Evolutionary conservation across 2,797 vertebrate species (phyloP).

Genomic region (Pteronotus mesoamericanus): DNA sequence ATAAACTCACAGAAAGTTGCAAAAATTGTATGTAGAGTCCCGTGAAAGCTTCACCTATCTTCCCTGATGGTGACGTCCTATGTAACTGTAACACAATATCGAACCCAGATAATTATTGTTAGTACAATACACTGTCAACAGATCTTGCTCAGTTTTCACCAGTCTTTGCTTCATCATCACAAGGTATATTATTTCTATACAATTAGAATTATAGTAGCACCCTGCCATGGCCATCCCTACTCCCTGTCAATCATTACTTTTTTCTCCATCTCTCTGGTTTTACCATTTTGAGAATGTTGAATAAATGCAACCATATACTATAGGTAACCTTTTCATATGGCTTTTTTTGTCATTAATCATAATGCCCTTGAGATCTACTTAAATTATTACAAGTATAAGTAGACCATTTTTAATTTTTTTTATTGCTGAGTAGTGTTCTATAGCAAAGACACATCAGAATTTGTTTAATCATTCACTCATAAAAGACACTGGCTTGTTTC

Average conservation of each 20-base stretch:
- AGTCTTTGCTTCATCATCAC: not conserved
- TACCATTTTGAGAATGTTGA: not conserved
- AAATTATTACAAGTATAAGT: not conserved
- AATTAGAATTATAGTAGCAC: not conserved
- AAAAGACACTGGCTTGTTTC: not conserved
- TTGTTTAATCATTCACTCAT: not conserved
- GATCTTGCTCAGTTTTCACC: not conserved
- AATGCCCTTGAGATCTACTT: not conserved
- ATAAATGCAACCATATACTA: not conserved
- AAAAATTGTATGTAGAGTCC: not conserved
- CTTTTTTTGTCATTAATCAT: not conserved
- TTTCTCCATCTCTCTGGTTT: not conserved
- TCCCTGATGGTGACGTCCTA: not conserved
- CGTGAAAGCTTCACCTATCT: not conserved
- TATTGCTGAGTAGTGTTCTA: not conserved
- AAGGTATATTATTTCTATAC: not conserved
- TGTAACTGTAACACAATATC: not conserved
- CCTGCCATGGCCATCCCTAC: too few relatives aligned
- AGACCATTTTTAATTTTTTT: too few relatives aligned
- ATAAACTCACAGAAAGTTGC: not conserved
- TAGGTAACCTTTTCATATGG: not conserved
- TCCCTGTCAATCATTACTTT: not conserved
- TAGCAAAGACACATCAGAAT: not conserved
- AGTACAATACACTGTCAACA: not conserved
- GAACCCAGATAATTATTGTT: not conserved